Evolutionary conservation across 1,140 invertebrate species (phyloP).

Genomic region (Thereuonema tuberculata): DNA sequence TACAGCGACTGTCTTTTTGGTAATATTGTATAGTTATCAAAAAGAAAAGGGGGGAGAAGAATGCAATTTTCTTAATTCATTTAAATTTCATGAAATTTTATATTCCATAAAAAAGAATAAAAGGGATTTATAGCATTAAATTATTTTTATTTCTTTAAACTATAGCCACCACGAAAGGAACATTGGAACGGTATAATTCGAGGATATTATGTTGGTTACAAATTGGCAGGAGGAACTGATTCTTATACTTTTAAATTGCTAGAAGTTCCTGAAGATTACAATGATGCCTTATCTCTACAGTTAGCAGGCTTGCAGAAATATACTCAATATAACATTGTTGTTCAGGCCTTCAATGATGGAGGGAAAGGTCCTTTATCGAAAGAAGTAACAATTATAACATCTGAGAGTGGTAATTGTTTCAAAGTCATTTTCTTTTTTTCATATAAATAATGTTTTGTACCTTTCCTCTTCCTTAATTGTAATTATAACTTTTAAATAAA

Average conservation of each 20-base stretch:
- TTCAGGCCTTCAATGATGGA: constrained; percentile 5
- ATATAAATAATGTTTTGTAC: too few species aligned
- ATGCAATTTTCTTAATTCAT: too few species aligned
- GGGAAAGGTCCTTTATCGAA: not conserved
- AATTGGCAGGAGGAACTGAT: not conserved
- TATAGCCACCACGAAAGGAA: not conserved
- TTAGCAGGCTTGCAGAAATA: not conserved
- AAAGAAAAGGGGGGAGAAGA: too few species aligned
- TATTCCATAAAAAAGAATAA: too few species aligned
- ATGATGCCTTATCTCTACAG: not conserved
- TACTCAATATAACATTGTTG: constrained; percentile 1
- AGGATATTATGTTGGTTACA: not conserved
- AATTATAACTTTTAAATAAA: too few species aligned
- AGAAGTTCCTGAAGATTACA: constrained; percentile 3
- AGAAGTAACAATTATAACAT: not conserved
- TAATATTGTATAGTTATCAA: too few species aligned
- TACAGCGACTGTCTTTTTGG: too few species aligned
- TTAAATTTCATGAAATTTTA: too few species aligned
- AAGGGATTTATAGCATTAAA: too few species aligned
- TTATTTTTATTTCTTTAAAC: too few species aligned
- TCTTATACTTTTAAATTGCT: not conserved
- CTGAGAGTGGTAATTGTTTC: not conserved
- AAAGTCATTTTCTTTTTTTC: too few species aligned
- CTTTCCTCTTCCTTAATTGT: too few species aligned
- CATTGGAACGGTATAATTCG: not conserved